Conservation (phyloP, 2,888 invertebrate genomes). For the Lasius platythorax region DNA sequence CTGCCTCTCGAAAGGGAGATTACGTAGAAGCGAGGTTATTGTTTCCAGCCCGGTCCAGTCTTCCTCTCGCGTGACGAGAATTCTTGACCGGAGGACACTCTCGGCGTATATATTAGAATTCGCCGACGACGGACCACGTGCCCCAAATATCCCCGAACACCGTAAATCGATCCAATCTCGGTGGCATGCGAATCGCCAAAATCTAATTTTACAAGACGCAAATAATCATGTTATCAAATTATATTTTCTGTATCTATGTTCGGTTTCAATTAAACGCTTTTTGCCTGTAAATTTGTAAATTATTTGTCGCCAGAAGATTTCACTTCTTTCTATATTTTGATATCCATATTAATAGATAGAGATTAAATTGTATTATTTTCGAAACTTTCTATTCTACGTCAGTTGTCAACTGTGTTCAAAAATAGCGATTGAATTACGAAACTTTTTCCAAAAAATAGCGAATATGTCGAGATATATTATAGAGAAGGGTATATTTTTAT, state of each 20-base stretch:
- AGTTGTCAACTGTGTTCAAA: background rate
- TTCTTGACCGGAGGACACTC: constrained; percentile 57
- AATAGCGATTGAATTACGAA: background rate
- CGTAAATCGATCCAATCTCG: constrained; percentile 34
- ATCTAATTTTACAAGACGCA: constrained; percentile 20
- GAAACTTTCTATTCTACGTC: background rate
- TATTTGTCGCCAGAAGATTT: background rate
- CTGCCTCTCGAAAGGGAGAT: constrained; percentile 71
- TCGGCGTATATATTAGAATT: constrained; percentile 39
- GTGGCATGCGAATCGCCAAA: background rate
- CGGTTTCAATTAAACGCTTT: background rate
- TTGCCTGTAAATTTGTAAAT: background rate
- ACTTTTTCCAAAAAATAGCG: background rate
- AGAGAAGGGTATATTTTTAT: background rate
- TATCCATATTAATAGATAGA: background rate
- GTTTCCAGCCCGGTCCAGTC: constrained; percentile 77
- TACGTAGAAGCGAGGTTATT: constrained; percentile 81
- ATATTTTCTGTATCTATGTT: background rate
- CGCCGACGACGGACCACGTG: constrained; percentile 25
- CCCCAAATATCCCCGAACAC: constrained; percentile 20
- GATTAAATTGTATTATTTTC: background rate
- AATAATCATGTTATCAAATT: background rate
- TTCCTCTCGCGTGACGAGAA: constrained; percentile 80
- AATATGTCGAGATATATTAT: background rate
- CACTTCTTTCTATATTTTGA: background rate